Percentiles rank a stretch among this genome's conserved stretches.
Conservation (phyloP, 2,888 invertebrate genomes). For the Sminthurinus aureus region DNA sequence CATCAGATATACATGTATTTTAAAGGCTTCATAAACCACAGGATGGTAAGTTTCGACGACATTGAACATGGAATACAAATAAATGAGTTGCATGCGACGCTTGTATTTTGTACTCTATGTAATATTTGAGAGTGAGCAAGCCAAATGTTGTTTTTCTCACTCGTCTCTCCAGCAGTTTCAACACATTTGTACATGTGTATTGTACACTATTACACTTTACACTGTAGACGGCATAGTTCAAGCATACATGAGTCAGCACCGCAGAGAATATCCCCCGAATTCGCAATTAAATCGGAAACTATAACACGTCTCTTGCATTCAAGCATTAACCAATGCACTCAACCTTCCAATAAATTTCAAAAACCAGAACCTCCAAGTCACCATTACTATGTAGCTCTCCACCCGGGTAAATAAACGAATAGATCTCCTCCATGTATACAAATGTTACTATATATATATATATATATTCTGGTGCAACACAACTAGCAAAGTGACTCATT, state of each 20-base stretch:
- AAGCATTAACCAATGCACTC: conserved; percentile 20
- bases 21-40: no score
- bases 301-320: conserved; percentile 24
- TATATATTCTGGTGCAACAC: background rate
- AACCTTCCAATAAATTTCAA: conserved; percentile 28
- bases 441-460: background rate
- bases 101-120: no score
- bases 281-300: conserved; percentile 24
- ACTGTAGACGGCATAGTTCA: background rate
- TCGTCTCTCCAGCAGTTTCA: no score
- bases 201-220: background rate
- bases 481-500: background rate
- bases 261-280: conserved; percentile 9
- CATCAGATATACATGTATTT: no score
- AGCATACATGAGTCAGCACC: background rate
- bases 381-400: background rate
- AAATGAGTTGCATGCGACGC: no score
- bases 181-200: background rate
- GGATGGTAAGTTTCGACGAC: no score
- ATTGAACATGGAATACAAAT: no score
- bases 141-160: no score
- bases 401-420: conserved; percentile 4
- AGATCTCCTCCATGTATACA: background rate
- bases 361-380: conserved; percentile 7
- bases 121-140: no score